These are phyloP conservation scores for Periphyllus acericola DNA, from an alignment of 2,888 invertebrate genomes.

Conservation along the genomic window DNA sequence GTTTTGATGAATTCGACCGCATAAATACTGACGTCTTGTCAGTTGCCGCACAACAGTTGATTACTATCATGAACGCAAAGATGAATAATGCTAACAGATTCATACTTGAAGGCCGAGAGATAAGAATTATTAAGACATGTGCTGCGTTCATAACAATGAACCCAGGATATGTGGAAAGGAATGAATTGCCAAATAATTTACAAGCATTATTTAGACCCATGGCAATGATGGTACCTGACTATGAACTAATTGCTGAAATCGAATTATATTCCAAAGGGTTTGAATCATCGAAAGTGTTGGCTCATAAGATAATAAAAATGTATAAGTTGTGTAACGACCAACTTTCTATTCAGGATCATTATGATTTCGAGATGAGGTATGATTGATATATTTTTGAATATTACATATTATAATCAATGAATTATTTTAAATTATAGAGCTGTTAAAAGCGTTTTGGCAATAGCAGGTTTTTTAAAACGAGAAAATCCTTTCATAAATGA, in stretches of 20 bases:
- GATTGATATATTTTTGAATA: neutral
- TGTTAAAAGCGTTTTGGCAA: constrained; percentile 90
- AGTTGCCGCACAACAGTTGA: constrained; percentile 84
- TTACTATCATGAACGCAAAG: constrained; percentile 76
- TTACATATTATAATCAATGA: neutral
- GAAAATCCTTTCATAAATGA: constrained; percentile 86
- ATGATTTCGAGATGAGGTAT: constrained; percentile 94
- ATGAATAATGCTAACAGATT: constrained; percentile 77
- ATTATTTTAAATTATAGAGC: constrained; percentile 73
- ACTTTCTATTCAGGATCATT: constrained; percentile 92
- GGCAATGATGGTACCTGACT: constrained; percentile 98
- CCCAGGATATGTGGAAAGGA: constrained; percentile 93
- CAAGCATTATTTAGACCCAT: constrained; percentile 94
- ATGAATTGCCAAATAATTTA: constrained; percentile 92
- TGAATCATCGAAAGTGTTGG: constrained; percentile 82
- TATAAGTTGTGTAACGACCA: constrained; percentile 95
- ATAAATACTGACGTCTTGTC: constrained; percentile 86
- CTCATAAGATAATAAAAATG: constrained; percentile 93
- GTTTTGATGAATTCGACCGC: constrained; percentile 86
- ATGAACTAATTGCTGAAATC: constrained; percentile 97
- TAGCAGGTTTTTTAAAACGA: constrained; percentile 90
- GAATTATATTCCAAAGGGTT: constrained; percentile 95
- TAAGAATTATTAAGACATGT: constrained; percentile 84
- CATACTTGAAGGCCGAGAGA: constrained; percentile 86
- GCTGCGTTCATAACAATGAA: constrained; percentile 96